Base-by-base conservation (phyloP, 2,113 vertebrate genomes). In the Ceuthmochares aereus region DNA sequence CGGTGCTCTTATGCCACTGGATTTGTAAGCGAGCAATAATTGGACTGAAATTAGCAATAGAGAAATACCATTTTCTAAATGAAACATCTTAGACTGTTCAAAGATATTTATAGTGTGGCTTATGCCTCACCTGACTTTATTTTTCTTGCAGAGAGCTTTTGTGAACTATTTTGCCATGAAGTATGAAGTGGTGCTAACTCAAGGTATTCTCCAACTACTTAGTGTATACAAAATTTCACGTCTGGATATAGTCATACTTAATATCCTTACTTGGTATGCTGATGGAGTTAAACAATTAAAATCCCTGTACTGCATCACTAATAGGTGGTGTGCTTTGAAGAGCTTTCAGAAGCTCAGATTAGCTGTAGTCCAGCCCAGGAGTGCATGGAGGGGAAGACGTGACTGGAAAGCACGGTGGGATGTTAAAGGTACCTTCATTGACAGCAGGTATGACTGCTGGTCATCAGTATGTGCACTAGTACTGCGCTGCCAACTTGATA, bases 401-500 rank as follows among this genome's bases (percentile, higher is more conserved):
- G 56, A 37, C 52, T 51, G 30, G 52, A 59, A 74, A 51, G 32
- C 55, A 63, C 30, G 14, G 52, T 77, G 36, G 34, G 21, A 25
- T 49, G 8, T 74, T 62, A 62, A 77, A 73, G 15, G 22, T 80
- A 66, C 87, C 9, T 30, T 60, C 17, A 21, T 2, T 68, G 27
- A 10, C 32, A 58, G 12, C 16, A 15, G 12, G 9, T 58, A 5
- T 0, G 4, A 26, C 25, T 15, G 49, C 64, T 83, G 15, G 17
- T 56, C 43, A 36, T 84, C n/a, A 16, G 3, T 49, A 29, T 0
- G 0, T 3, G 10, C 7, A 6, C 47, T 54, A 5, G n/a, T 87
- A 1, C 51, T 56, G 17, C 0, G 0, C 56, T 75, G 42, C 34
- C 42, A 56, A 1, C 14, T 43, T 34, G 30, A 14, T 5, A 1